Conservation (phyloP, 2,113 vertebrate genomes). For the Glaucomys volans region DNA sequence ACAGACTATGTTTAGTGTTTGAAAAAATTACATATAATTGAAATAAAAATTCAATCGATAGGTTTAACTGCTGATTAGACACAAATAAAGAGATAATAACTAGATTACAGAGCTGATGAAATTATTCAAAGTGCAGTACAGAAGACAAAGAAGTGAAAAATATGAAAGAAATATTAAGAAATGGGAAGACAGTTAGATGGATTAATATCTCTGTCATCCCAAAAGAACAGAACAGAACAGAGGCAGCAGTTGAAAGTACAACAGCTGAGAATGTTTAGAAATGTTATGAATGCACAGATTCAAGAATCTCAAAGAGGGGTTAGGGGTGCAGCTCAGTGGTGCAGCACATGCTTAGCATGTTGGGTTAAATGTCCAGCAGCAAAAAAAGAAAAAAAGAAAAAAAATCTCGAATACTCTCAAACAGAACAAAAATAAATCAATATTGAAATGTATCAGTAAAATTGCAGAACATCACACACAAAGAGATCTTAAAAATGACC, state of each 20-base stretch:
- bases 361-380: background rate
- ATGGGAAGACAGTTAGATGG: background rate
- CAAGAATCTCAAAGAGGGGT: background rate
- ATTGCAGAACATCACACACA: background rate
- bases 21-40: background rate
- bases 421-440: slow-evolving; percentile 16
- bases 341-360: background rate
- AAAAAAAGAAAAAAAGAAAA: background rate
- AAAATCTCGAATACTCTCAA: background rate
- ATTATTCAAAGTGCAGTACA: background rate
- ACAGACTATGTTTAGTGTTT: background rate
- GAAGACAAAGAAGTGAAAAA: slow-evolving; percentile 13
- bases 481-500: slow-evolving; percentile 6
- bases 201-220: background rate
- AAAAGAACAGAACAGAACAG: background rate
- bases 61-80: background rate
- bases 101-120: background rate
- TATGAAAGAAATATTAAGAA: background rate
- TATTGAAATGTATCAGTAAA: background rate
- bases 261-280: background rate
- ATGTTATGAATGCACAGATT: background rate
- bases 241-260: background rate
- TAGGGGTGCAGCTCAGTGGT: background rate
- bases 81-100: background rate
- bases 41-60: slow-evolving; percentile 25